phyloP scores from a whole-genome alignment of 2,113 vertebrate genomes.

The Halcyon malimbica region DNA sequence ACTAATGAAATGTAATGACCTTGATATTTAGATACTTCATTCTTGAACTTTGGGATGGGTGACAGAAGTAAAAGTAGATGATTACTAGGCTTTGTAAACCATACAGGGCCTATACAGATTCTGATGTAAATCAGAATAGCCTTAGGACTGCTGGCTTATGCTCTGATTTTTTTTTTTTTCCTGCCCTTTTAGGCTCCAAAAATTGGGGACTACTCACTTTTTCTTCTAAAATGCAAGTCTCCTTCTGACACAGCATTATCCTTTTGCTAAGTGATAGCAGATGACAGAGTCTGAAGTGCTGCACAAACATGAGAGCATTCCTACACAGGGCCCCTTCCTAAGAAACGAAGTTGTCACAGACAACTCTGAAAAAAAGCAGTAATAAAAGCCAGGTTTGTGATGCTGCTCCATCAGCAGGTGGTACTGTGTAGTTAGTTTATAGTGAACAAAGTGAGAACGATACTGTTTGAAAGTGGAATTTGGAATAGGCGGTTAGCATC shows the following conservation, averaged over 20 bases:
- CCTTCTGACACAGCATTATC: slow-evolving; percentile 42
- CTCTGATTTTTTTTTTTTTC: neutral
- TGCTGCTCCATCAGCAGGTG: slow-evolving; percentile 64
- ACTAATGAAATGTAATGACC: neutral
- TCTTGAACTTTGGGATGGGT: neutral
- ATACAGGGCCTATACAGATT: neutral
- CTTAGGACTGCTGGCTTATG: neutral
- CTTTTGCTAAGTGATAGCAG: slow-evolving; percentile 49
- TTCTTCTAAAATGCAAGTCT: neutral
- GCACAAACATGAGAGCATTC: neutral
- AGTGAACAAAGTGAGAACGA: neutral
- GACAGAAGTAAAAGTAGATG: neutral
- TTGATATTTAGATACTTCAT: neutral
- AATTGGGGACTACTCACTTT: slow-evolving; percentile 24
- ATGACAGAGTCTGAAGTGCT: slow-evolving; percentile 22
- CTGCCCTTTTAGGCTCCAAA: neutral
- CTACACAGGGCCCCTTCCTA: slow-evolving; percentile 25
- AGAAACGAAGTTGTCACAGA: neutral
- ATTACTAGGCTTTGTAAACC: neutral
- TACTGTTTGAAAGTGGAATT: neutral
- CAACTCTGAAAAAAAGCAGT: neutral
- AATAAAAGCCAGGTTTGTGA: slow-evolving; percentile 60
- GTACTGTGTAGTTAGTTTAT: slow-evolving; percentile 66
- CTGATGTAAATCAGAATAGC: neutral
- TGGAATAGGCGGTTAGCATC: neutral